A percentile compares a stretch with the other conserved stretches of the same genome.
These are phyloP conservation scores for Dicranocentrus wangi DNA, from an alignment of 2,888 invertebrate species.

Conservation along the genomic window DNA sequence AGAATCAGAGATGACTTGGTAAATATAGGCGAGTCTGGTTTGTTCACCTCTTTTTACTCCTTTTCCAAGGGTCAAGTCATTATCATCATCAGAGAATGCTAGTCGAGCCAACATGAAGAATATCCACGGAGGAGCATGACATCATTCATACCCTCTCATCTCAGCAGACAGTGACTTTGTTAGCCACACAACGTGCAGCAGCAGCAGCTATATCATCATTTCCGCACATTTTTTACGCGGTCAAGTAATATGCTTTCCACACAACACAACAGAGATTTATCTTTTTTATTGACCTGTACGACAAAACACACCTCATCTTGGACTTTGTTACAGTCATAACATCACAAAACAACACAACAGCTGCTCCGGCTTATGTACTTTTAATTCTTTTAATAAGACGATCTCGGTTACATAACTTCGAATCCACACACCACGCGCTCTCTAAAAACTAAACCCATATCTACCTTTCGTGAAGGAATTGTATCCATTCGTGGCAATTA, in stretches of 20 bases:
- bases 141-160: too few species aligned
- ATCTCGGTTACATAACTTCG: too few species aligned
- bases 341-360: conserved; percentile 4
- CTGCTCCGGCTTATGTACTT: conserved; percentile 14
- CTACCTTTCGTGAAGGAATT: too few species aligned
- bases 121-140: neutral
- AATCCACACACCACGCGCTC: too few species aligned
- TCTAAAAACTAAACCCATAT: too few species aligned
- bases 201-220: neutral
- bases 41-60: conserved; percentile 62
- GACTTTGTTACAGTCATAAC: neutral
- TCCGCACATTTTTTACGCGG: conserved; percentile 38
- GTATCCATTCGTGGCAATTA: too few species aligned
- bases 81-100: conserved; percentile 12
- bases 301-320: conserved; percentile 12
- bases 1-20: conserved; percentile 47
- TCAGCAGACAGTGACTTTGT: conserved; percentile 16
- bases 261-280: conserved; percentile 1
- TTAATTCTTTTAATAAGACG: too few species aligned
- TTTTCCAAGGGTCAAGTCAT: conserved; percentile 36
- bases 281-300: neutral
- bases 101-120: neutral
- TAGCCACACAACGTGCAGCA: conserved; percentile 19
- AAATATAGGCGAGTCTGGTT: conserved; percentile 70
- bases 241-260: neutral